Evolutionary conservation across 2,113 vertebrate genomes (phyloP), one percentile per base, ranked within the genome.

Genomic region (Eira barbara): DNA sequence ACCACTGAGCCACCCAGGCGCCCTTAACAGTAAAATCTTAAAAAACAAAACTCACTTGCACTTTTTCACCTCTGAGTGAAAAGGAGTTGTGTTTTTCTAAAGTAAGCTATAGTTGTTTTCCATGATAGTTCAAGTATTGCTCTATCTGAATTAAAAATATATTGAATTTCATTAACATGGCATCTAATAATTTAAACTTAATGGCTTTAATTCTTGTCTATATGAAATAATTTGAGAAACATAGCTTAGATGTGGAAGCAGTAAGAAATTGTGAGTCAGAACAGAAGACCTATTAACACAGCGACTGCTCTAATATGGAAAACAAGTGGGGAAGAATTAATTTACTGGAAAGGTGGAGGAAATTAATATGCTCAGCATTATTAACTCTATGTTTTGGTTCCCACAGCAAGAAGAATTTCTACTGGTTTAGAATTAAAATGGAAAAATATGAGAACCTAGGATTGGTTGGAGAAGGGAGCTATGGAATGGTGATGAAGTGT

Each of bases 401-500:
- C 47, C 71, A 97, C 93, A 96, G 91, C 67, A 96, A 97, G 91
- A 96, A 65, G 93, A 92, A 82, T 78, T 90, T 45, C 20, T 63
- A 67, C 55, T 67, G 61, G 45, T 95, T 97, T 96, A 93, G 78
- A 96, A 63, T 95, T 90, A 97, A 97, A 89, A 99, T 99, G 99
- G 99, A 99, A 95, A 99, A 99, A 65, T 99, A 99, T 95, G 99
- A 99, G 98, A 99, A 98, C 91, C 98, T 99, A 52, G 99, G 99
- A 52, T 96, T 99, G 25, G 98, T 99, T 18, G 99, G 99, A 20
- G 99, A 99, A 97, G 99, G 99, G 36, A 99, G 99, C 92, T 99
- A 99, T 63, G 99, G 99, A 1, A 98, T 99, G 49, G 99, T 99
- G 96, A 99, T 99, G 79, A 99, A 99, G 67, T 99, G 99, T 89